Evolutionary conservation across 2,113 vertebrate species (phyloP).

Genomic region (Osmerus eperlanus): DNA sequence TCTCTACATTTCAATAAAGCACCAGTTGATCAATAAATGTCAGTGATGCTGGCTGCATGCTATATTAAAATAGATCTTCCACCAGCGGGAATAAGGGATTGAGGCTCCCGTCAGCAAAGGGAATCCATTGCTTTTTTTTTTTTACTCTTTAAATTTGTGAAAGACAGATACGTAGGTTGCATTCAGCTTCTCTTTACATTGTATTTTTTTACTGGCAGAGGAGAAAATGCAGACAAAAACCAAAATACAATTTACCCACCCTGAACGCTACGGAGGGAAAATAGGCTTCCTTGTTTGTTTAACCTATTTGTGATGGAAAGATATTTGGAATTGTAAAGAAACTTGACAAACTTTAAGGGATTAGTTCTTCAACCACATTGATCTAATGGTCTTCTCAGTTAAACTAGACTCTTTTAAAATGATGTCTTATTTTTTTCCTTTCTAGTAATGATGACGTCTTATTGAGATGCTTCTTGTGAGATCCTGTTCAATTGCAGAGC

Average conservation of each 20-base stretch:
- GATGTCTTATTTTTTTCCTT: too few species aligned
- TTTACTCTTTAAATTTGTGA: constrained; percentile 12
- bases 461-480: too few species aligned
- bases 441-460: too few species aligned
- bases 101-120: constrained; percentile 38
- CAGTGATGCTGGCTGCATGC: constrained; percentile 35
- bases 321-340: too few species aligned
- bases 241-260: background rate
- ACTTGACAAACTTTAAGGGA: too few species aligned
- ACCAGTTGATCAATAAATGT: constrained; percentile 48
- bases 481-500: too few species aligned
- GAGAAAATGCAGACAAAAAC: constrained; percentile 6
- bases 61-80: constrained; percentile 45
- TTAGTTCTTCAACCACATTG: too few species aligned
- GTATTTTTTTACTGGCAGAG: constrained; percentile 1
- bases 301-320: too few species aligned
- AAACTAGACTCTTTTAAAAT: too few species aligned
- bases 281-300: background rate
- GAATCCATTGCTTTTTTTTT: constrained; percentile 14
- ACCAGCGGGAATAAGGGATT: constrained; percentile 19
- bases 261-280: background rate
- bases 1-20: constrained; percentile 50
- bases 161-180: constrained; percentile 24
- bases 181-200: constrained; percentile 16
- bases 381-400: too few species aligned